Conservation (phyloP, 2,113 vertebrate species). For the Aleadryas rufinucha region DNA sequence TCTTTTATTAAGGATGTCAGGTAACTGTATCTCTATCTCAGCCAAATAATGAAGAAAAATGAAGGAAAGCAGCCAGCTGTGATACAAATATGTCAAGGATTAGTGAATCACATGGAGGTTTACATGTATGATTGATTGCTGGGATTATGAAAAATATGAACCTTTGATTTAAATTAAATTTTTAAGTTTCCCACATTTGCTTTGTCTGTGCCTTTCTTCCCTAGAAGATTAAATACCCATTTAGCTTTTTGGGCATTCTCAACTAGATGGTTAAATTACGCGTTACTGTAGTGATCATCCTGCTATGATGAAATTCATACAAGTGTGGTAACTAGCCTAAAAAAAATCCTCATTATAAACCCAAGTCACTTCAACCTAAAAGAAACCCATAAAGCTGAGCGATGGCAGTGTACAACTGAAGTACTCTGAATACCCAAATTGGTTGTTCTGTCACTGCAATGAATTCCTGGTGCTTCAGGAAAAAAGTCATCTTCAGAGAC, state of each 20-base stretch:
- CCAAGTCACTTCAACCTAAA: neutral
- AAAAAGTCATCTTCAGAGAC: neutral
- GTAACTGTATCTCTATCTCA: neutral
- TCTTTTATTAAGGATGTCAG: neutral
- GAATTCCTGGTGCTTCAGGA: neutral
- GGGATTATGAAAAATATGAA: neutral
- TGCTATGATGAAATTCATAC: neutral
- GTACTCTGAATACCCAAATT: neutral
- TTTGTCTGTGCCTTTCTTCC: neutral
- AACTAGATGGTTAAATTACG: neutral
- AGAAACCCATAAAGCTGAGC: neutral
- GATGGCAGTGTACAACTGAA: neutral
- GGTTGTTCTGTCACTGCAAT: neutral
- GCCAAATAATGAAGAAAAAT: neutral
- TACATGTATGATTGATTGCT: neutral
- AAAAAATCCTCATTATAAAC: neutral
- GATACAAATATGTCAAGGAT: neutral
- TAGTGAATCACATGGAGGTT: neutral
- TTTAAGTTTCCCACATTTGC: neutral
- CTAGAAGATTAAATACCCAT: neutral
- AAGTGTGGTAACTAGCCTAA: neutral
- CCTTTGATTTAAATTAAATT: neutral
- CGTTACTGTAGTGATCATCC: neutral
- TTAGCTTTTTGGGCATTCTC: neutral
- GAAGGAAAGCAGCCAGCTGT: neutral